These are phyloP conservation scores for Chiloscyllium punctatum DNA, from an alignment of 2,797 vertebrate genomes.

Conservation along the genomic window DNA sequence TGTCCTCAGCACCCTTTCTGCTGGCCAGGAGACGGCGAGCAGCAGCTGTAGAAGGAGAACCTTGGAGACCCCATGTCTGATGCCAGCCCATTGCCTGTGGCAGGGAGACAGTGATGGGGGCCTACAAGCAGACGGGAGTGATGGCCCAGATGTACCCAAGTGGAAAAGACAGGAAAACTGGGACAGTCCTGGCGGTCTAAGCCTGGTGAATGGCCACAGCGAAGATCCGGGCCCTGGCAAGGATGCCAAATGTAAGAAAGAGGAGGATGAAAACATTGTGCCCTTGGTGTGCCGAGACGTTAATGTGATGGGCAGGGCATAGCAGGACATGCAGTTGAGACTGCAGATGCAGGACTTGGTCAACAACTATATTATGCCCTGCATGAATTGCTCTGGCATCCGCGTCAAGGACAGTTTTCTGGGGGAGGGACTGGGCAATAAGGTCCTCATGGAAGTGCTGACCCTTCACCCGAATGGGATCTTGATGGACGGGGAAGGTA, in stretches of 20 bases:
- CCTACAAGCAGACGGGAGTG: neutral
- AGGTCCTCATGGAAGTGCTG: conserved; percentile 60
- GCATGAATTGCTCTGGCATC: conserved; percentile 76
- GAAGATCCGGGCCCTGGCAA: neutral
- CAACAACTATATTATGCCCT: conserved; percentile 73
- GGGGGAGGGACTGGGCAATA: neutral
- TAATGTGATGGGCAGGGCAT: neutral
- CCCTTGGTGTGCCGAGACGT: conserved; percentile 34
- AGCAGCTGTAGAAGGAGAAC: neutral
- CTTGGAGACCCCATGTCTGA: neutral
- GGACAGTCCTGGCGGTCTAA: neutral
- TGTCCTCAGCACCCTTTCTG: neutral
- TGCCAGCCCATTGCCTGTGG: neutral
- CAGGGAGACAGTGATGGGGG: neutral
- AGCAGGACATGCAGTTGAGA: neutral
- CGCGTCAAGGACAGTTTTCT: conserved; percentile 61
- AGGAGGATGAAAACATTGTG: conserved; percentile 44
- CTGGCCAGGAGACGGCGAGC: neutral
- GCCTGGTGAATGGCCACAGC: neutral
- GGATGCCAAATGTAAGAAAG: conserved; percentile 44
- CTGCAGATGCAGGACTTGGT: conserved; percentile 52
- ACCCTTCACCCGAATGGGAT: conserved; percentile 45
- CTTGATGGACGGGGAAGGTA: conserved; percentile 71
- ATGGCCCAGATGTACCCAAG: no score
- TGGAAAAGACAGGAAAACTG: neutral